These are phyloP conservation scores for Montipora capitata DNA, from an alignment of 92 coral and sea anemone species.

Conservation along the genomic window DNA sequence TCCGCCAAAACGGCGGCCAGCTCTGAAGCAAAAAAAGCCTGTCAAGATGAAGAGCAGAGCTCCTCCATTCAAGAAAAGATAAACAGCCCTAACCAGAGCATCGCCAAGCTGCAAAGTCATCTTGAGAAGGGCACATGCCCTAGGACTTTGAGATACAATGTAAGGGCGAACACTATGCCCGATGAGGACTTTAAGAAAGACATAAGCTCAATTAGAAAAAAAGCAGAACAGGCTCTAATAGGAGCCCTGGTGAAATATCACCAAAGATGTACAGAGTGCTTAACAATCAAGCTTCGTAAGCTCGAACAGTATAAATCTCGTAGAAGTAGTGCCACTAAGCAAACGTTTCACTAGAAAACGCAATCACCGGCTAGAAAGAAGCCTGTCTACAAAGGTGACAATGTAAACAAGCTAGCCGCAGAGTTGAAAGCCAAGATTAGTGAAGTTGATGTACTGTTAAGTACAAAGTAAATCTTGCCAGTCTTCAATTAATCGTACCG, in stretches of 20 bases:
- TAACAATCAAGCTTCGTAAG: too few relatives aligned
- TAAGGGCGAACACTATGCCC: slow-evolving; percentile 21
- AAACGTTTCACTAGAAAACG: too few relatives aligned
- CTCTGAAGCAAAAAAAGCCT: slow-evolving; percentile 11
- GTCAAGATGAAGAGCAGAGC: slow-evolving; percentile 1
- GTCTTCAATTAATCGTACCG: too few relatives aligned
- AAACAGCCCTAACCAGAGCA: neutral
- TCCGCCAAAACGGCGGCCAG: slow-evolving; percentile 2
- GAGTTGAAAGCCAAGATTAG: too few relatives aligned
- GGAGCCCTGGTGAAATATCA: neutral
- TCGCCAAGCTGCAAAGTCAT: slow-evolving; percentile 26
- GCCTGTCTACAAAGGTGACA: too few relatives aligned
- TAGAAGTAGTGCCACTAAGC: too few relatives aligned
- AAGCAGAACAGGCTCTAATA: slow-evolving; percentile 11
- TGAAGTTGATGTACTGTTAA: too few relatives aligned
- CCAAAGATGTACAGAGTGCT: too few relatives aligned
- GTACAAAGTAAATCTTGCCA: too few relatives aligned
- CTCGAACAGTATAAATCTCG: too few relatives aligned
- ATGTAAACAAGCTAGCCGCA: too few relatives aligned
- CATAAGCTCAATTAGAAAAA: neutral
- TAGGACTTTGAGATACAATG: slow-evolving; percentile 20
- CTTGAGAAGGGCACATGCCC: slow-evolving; percentile 36
- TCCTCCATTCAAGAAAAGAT: slow-evolving; percentile 8
- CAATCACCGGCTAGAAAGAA: too few relatives aligned
- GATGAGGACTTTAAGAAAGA: slow-evolving; percentile 28